phyloP scores from a whole-genome alignment of 2,113 vertebrate species.

The Peromyscus leucopus region DNA sequence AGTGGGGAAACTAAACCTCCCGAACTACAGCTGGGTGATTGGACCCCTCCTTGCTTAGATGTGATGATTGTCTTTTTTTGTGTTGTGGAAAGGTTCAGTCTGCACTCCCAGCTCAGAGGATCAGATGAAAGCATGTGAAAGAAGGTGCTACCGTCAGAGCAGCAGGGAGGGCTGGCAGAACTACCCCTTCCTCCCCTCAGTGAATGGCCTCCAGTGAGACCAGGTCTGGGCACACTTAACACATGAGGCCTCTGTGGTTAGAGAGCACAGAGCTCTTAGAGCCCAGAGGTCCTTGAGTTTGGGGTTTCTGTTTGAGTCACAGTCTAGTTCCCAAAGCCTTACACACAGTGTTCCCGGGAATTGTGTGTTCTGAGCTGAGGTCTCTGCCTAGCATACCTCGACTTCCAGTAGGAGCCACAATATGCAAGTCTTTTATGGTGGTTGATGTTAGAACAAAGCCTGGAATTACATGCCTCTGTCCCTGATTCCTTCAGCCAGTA shows the following conservation, averaged over 20 bases:
- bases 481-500: no score
- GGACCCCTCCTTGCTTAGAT: neutral
- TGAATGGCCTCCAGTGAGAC: neutral
- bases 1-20: neutral
- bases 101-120: neutral
- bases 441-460: neutral
- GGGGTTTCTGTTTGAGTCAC: neutral
- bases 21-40: neutral
- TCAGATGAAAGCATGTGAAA: neutral
- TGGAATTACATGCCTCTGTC: neutral
- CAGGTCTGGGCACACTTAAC: fast-evolving
- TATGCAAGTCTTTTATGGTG: fast-evolving
- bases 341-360: neutral
- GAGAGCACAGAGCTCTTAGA: no score
- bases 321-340: neutral
- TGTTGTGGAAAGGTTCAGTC: conserved; percentile 58
- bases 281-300: neutral
- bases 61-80: neutral
- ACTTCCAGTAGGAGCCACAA: fast-evolving
- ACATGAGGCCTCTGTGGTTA: no score
- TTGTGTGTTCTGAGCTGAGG: neutral
- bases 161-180: neutral
- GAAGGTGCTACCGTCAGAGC: neutral
- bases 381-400: neutral
- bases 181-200: fast-evolving